A percentile compares a stretch with the other conserved stretches of the same genome.
Evolutionary conservation across 2,888 invertebrate genomes (phyloP).

Genomic region (Nipponacmea schrenckii): DNA sequence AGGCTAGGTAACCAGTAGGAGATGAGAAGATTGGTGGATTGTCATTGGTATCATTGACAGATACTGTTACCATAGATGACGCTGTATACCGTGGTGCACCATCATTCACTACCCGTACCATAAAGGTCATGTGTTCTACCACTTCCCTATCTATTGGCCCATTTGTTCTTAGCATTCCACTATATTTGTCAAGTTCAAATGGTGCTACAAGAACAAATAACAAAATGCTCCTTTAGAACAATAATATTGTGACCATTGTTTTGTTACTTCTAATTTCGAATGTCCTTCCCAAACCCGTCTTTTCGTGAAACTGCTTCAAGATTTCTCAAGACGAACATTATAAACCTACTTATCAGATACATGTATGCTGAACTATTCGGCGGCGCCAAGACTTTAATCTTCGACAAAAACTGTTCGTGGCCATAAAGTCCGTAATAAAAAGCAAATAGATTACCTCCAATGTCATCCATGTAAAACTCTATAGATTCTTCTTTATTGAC

Average conservation of each 20-base stretch:
- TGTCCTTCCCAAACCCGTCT: too few species aligned
- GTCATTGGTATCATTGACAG: constrained; percentile 18
- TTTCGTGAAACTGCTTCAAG: too few species aligned
- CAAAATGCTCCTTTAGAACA: not conserved
- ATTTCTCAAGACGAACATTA: too few species aligned
- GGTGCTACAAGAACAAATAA: not conserved
- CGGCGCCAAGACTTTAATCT: too few species aligned
- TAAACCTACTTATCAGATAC: too few species aligned
- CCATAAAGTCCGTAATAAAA: too few species aligned
- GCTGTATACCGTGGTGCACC: constrained; percentile 21
- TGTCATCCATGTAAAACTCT: constrained; percentile 12
- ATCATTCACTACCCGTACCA: constrained; percentile 15
- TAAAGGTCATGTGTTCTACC: constrained; percentile 12
- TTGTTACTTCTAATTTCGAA: too few species aligned
- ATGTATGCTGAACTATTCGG: too few species aligned
- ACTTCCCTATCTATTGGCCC: constrained; percentile 15
- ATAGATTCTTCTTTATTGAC: constrained; percentile 18
- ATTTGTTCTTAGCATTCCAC: constrained; percentile 10
- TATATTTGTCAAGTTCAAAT: constrained; percentile 5
- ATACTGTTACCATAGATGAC: constrained; percentile 19
- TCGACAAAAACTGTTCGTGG: too few species aligned
- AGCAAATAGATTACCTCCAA: not conserved
- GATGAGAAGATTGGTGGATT: constrained; percentile 14
- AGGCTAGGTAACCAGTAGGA: constrained; percentile 20
- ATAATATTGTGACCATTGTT: too few species aligned